phyloP scores from a whole-genome alignment of 2,113 vertebrate species.

The Scomber japonicus region DNA sequence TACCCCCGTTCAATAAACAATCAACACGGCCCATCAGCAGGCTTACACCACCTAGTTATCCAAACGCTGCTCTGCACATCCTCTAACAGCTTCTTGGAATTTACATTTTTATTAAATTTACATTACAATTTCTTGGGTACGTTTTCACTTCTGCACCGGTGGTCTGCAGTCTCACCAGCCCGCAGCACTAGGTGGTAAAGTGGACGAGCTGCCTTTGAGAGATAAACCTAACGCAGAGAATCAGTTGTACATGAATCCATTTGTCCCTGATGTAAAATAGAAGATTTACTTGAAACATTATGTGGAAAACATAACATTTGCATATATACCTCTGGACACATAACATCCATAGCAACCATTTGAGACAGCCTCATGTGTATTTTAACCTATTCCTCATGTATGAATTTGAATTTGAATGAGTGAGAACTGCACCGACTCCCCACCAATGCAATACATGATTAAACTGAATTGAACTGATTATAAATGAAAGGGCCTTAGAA shows the following conservation, averaged over 20 bases:
- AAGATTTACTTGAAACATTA: conserved; percentile 9
- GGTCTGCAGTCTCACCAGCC: conserved; percentile 5
- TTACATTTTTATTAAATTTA: conserved; percentile 63
- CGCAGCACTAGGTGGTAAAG: not conserved
- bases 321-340: not conserved
- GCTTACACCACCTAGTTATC: conserved; percentile 26
- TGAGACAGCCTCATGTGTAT: not conserved
- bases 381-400: not conserved
- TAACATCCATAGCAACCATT: not conserved
- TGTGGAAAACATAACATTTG: not conserved
- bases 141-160: conserved; percentile 19
- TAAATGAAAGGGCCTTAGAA: not conserved
- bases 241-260: not conserved
- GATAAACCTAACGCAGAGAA: not conserved
- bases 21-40: conserved; percentile 16
- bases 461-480: not conserved
- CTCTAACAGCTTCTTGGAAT: conserved; percentile 43
- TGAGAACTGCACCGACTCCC: not conserved
- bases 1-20: conserved; percentile 35
- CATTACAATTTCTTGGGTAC: conserved; percentile 11
- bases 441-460: not conserved
- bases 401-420: not conserved
- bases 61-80: conserved; percentile 15
- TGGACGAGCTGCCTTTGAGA: conserved; percentile 3
- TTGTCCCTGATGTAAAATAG: conserved; percentile 4